Evolutionary conservation across 2,888 invertebrate genomes (phyloP).

Genomic region (Tricholauxania praeusta): DNA sequence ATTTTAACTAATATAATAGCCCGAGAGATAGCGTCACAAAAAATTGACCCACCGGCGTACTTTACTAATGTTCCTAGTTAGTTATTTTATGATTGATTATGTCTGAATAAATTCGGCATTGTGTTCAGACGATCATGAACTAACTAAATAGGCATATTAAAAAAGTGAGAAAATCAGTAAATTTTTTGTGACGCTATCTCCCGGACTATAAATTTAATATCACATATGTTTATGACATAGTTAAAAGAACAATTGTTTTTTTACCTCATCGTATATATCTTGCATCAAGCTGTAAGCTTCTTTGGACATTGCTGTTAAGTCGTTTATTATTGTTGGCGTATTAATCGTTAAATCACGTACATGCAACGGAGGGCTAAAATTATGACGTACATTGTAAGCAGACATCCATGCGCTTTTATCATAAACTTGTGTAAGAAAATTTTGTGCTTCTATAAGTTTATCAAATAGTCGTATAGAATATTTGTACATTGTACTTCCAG

Average conservation of each 20-base stretch:
- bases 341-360: constrained; percentile 74
- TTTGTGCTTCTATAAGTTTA: constrained; percentile 64
- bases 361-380: constrained; percentile 76
- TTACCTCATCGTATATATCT: constrained; percentile 72
- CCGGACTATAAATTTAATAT: no score
- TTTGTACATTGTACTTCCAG: constrained; percentile 72
- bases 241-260: not conserved
- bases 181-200: no score
- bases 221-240: no score
- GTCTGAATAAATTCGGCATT: no score
- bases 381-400: constrained; percentile 76
- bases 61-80: no score
- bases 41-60: no score
- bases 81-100: no score
- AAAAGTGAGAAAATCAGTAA: no score
- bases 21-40: no score
- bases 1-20: no score
- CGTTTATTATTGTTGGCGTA: constrained; percentile 72
- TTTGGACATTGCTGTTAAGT: constrained; percentile 70
- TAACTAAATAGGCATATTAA: no score
- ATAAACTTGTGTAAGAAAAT: constrained; percentile 62
- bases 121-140: no score
- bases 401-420: constrained; percentile 75
- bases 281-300: constrained; percentile 71
- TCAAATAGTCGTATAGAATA: constrained; percentile 66